Evolutionary conservation across 2,113 vertebrate species (phyloP).

Genomic region (Miniopterus natalensis): DNA sequence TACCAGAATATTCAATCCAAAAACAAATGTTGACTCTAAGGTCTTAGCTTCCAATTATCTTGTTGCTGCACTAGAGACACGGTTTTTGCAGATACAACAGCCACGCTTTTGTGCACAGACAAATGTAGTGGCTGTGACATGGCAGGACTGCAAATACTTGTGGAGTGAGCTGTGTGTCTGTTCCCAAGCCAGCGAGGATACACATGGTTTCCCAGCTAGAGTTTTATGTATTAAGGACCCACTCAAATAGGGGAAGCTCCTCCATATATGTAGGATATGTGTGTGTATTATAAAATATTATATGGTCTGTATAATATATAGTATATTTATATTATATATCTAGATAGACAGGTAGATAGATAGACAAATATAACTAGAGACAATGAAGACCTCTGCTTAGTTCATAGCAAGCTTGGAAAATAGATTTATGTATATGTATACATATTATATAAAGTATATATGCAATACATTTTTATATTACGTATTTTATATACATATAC

Average conservation of each 20-base stretch:
- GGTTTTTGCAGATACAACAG: background rate
- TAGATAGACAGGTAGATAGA: background rate
- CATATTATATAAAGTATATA: background rate
- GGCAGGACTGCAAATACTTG: background rate
- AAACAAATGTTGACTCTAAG: constrained; percentile 56
- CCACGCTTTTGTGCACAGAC: background rate
- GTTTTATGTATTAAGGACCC: background rate
- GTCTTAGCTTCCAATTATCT: constrained; percentile 47
- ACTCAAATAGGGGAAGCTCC: background rate
- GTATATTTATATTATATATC: background rate
- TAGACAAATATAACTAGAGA: background rate
- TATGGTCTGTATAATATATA: background rate
- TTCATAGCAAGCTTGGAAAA: background rate
- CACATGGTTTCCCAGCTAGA: background rate
- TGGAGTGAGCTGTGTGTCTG: background rate
- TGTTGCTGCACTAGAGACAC: background rate
- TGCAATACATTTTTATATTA: background rate
- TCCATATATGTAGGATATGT: background rate
- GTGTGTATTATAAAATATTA: background rate
- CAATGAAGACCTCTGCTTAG: background rate
- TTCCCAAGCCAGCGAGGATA: background rate
- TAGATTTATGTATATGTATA: background rate
- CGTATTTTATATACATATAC: background rate
- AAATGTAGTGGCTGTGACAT: background rate
- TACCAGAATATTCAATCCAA: background rate